Conservation (phyloP, 2,888 invertebrate genomes). For the Synanthedon formicaeformis region DNA sequence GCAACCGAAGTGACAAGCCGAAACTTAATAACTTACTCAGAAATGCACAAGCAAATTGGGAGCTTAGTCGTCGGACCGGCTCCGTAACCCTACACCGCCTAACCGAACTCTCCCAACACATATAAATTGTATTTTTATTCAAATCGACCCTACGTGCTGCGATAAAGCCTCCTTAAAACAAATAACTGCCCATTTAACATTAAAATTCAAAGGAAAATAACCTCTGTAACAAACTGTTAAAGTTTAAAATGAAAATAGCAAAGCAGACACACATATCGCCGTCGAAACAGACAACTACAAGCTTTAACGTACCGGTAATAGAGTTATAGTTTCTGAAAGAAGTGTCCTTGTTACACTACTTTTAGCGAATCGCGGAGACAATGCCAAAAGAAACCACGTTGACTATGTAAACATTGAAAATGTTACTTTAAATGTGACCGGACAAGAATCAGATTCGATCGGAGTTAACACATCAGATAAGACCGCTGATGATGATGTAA, state of each 20-base stretch:
- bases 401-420: constrained; percentile 31
- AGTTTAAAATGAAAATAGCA: constrained; percentile 19
- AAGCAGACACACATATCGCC: constrained; percentile 9
- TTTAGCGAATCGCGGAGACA: constrained; percentile 28
- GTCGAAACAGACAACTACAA: constrained; percentile 37
- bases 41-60: constrained; percentile 67
- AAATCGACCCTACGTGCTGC: constrained; percentile 63
- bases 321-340: constrained; percentile 50
- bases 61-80: constrained; percentile 56
- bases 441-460: constrained; percentile 33
- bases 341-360: constrained; percentile 35
- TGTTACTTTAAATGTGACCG: constrained; percentile 24
- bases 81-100: constrained; percentile 61
- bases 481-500: constrained; percentile 30
- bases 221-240: constrained; percentile 30
- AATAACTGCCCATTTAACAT: constrained; percentile 48
- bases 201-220: constrained; percentile 21
- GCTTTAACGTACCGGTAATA: constrained; percentile 50
- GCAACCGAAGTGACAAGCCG: constrained; percentile 66
- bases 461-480: constrained; percentile 28
- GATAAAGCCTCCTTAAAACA: constrained; percentile 65
- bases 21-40: constrained; percentile 71
- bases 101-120: constrained; percentile 60
- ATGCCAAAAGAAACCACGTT: constrained; percentile 28
- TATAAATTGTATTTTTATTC: constrained; percentile 71